Evolutionary conservation across 2,113 vertebrate genomes (phyloP).

Genomic region (Dinomys branickii): DNA sequence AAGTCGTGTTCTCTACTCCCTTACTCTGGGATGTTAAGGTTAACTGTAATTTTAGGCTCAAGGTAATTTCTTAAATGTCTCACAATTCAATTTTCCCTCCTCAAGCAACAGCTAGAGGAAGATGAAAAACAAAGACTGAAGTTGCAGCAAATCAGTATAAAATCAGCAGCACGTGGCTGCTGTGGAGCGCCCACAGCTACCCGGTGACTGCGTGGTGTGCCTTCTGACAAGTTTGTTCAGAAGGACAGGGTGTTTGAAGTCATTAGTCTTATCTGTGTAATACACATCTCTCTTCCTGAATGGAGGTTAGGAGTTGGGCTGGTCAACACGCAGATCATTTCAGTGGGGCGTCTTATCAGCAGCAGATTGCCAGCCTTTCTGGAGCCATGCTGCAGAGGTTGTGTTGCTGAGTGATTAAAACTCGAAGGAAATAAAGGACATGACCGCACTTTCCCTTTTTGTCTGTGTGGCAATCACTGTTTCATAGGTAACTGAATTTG

Average conservation of each 20-base stretch:
- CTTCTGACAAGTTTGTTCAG: constrained; percentile 37
- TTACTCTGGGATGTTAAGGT: constrained; percentile 24
- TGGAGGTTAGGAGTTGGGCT: constrained; percentile 7
- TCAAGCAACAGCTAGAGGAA: constrained; percentile 42
- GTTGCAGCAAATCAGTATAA: constrained; percentile 44
- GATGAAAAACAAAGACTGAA: not conserved
- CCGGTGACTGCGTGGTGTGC: constrained; percentile 3
- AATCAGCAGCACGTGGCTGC: constrained; percentile 33
- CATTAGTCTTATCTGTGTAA: constrained; percentile 61
- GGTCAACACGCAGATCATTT: not conserved
- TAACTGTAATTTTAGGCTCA: constrained; percentile 39
- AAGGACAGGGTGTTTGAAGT: constrained; percentile 35
- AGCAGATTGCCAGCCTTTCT: not conserved
- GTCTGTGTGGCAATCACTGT: constrained; percentile 18
- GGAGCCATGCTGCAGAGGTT: not conserved
- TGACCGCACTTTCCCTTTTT: constrained; percentile 3
- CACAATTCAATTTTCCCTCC: not conserved
- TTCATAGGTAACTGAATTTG: not conserved
- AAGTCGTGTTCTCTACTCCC: not conserved
- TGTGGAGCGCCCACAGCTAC: not conserved
- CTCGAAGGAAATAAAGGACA: not conserved
- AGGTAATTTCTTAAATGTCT: constrained; percentile 40
- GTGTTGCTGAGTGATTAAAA: constrained; percentile 27
- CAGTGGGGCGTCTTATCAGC: not conserved
- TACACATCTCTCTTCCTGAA: constrained; percentile 38